phyloP scores from a whole-genome alignment of 1,140 invertebrate genomes.

The Meloidogyne floridensis region DNA sequence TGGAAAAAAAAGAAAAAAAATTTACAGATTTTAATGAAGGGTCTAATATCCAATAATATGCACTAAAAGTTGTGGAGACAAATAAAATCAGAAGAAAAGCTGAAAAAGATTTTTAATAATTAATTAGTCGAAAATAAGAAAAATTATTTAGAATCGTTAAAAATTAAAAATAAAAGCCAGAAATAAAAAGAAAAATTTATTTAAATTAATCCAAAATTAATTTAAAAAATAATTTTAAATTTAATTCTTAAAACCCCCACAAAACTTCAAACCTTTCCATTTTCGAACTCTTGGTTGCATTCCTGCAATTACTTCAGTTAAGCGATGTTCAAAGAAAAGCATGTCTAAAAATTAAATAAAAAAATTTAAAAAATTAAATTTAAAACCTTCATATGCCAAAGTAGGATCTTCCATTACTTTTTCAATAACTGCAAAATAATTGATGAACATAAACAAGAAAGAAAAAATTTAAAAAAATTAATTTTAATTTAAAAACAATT shows the following conservation, averaged over 20 bases:
- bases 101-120: conserved; percentile 29
- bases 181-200: too few species aligned
- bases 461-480: background rate
- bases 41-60: conserved; percentile 44
- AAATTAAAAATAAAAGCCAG: too few species aligned
- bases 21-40: conserved; percentile 32
- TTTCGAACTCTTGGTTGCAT: conserved; percentile 39
- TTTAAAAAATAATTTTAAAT: background rate
- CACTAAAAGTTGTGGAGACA: conserved; percentile 34
- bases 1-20: conserved; percentile 19
- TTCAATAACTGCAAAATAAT: background rate
- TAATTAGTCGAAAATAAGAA: background rate
- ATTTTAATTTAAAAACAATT: background rate
- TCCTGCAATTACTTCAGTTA: conserved; percentile 40
- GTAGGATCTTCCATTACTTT: conserved; percentile 30
- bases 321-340: conserved; percentile 43
- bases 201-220: background rate
- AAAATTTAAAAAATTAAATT: background rate
- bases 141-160: too few species aligned
- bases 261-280: conserved; percentile 30
- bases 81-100: conserved; percentile 31
- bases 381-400: conserved; percentile 34
- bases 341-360: conserved; percentile 37
- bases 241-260: too few species aligned
- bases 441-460: background rate